These are phyloP conservation scores for Stegastes partitus DNA, from an alignment of 2,113 vertebrate genomes.

Conservation along the genomic window DNA sequence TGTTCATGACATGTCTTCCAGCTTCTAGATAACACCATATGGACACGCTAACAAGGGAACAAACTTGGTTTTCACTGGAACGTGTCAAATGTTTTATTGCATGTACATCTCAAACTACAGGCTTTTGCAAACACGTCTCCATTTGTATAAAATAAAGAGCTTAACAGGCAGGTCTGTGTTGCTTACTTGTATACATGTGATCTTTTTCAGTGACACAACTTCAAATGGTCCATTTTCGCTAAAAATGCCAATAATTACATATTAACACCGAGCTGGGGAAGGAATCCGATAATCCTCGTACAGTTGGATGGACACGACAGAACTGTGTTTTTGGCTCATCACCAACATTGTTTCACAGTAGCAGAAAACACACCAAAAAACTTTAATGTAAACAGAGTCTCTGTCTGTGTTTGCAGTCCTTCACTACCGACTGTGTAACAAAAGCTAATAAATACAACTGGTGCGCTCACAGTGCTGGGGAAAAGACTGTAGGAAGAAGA, in stretches of 20 bases:
- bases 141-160: not conserved
- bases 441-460: constrained; percentile 29
- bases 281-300: not conserved
- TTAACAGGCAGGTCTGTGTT: not conserved
- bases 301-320: not conserved
- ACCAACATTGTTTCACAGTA: constrained; percentile 9
- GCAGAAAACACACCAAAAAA: constrained; percentile 1
- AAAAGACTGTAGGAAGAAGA: constrained; percentile 24
- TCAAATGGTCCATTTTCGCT: not conserved
- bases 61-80: too few species aligned
- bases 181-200: not conserved
- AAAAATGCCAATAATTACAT: not conserved
- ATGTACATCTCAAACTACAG: too few species aligned
- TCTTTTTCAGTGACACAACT: not conserved
- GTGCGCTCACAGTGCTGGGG: not conserved
- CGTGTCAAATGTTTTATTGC: too few species aligned
- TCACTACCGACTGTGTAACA: constrained; percentile 1
- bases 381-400: constrained; percentile 1
- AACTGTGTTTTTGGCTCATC: not conserved
- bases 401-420: constrained; percentile 9
- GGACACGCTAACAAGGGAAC: too few species aligned
- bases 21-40: too few species aligned
- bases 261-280: not conserved
- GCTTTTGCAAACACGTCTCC: too few species aligned
- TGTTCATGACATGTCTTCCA: too few species aligned